Conservation (phyloP, 2,888 invertebrate genomes). For the Tribolium freemani region DNA sequence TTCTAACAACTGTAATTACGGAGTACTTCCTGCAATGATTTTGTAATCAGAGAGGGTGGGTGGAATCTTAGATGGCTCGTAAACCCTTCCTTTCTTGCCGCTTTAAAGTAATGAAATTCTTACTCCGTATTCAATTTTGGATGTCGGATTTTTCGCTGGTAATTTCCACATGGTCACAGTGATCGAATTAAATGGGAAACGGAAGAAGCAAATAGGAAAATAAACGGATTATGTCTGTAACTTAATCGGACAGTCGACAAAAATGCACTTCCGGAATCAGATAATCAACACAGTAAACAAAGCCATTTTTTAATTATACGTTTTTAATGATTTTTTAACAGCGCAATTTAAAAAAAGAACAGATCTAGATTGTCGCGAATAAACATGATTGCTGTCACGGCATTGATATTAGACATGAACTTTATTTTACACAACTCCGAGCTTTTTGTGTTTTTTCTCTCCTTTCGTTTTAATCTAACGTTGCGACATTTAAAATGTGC, state of each 20-base stretch:
- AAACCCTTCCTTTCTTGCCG: conserved; percentile 55
- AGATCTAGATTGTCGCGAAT: conserved; percentile 11
- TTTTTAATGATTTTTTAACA: conserved; percentile 22
- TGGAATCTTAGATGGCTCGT: conserved; percentile 59
- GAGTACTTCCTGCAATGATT: conserved; percentile 60
- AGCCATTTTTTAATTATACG: neutral
- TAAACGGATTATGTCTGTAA: conserved; percentile 38
- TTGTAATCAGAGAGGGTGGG: conserved; percentile 59
- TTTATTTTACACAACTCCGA: conserved; percentile 4
- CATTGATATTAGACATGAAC: conserved; percentile 27
- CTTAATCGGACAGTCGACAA: conserved; percentile 18
- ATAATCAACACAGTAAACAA: conserved; percentile 2
- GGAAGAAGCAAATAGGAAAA: conserved; percentile 37
- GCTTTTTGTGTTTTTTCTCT: neutral
- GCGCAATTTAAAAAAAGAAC: conserved; percentile 11
- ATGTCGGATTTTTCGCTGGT: conserved; percentile 52
- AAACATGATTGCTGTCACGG: conserved; percentile 21
- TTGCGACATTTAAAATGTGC: conserved; percentile 6
- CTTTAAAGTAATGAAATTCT: conserved; percentile 58
- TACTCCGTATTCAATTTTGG: conserved; percentile 53
- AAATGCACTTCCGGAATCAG: conserved; percentile 10
- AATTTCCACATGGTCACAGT: conserved; percentile 33
- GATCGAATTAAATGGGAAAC: conserved; percentile 34
- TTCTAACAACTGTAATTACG: conserved; percentile 53
- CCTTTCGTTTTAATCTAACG: neutral